Conservation (phyloP, 2,888 invertebrate species). For the Sericinus montela region DNA sequence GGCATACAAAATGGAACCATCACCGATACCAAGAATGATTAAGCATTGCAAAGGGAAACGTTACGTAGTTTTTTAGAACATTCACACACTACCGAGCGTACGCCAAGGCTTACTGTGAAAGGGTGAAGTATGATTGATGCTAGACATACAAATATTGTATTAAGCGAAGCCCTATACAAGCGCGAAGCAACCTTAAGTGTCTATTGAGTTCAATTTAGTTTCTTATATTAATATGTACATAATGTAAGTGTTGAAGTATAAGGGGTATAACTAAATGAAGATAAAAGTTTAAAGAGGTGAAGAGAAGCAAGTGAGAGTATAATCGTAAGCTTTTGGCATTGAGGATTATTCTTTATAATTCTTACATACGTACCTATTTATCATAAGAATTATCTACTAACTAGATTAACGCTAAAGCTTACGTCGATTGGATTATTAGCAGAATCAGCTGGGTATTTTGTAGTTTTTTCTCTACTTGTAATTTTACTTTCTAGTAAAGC, state of each 20-base stretch:
- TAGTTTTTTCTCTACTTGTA: constrained; percentile 3
- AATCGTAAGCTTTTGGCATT: constrained; percentile 9
- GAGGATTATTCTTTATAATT: background rate
- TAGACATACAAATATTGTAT: constrained; percentile 18
- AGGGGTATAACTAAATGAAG: constrained; percentile 7
- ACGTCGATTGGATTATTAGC: constrained; percentile 2
- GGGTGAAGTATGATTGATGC: constrained; percentile 24
- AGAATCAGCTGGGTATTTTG: constrained; percentile 3
- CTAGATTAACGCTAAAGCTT: constrained; percentile 15
- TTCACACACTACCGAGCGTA: constrained; percentile 28
- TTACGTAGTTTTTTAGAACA: constrained; percentile 49
- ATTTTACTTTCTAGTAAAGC: constrained; percentile 6
- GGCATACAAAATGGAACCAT: constrained; percentile 62
- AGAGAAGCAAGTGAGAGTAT: constrained; percentile 14
- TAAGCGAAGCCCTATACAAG: constrained; percentile 33
- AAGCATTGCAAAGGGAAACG: constrained; percentile 67
- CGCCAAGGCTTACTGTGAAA: constrained; percentile 23
- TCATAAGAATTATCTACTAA: constrained; percentile 3
- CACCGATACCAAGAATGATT: constrained; percentile 78
- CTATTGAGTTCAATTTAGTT: background rate
- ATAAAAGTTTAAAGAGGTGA: constrained; percentile 1
- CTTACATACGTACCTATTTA: background rate
- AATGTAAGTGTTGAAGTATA: constrained; percentile 5
- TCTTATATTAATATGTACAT: constrained; percentile 11
- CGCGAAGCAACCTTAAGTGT: constrained; percentile 24